Percentiles rank a stretch among this genome's conserved stretches.
Evolutionary conservation across 2,888 invertebrate genomes (phyloP).

Genomic region (Euspilapteryx auroguttella): DNA sequence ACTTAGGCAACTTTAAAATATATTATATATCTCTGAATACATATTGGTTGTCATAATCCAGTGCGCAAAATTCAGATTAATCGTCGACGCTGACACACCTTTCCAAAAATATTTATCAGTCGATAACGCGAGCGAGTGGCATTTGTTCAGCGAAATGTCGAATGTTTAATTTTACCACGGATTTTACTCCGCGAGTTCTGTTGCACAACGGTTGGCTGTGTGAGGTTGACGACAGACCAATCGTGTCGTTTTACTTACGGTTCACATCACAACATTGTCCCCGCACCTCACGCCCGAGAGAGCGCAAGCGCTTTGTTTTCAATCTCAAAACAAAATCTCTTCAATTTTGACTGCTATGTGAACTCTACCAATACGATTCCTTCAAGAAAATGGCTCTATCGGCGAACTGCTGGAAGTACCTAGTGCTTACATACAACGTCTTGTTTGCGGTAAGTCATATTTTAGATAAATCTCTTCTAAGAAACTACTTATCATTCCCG

Average conservation of each 20-base stretch:
- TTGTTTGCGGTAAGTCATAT: constrained; percentile 44
- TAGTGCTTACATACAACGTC: constrained; percentile 48
- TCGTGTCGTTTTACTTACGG: neutral
- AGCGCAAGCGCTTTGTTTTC: constrained; percentile 31
- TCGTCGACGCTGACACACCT: too few relatives aligned
- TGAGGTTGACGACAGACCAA: too few relatives aligned
- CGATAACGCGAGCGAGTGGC: too few relatives aligned
- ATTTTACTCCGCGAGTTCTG: constrained; percentile 24
- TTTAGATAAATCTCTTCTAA: constrained; percentile 5
- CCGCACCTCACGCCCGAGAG: neutral
- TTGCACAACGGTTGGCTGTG: constrained; percentile 23
- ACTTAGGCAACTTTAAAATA: too few relatives aligned
- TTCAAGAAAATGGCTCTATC: constrained; percentile 39
- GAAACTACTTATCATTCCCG: neutral
- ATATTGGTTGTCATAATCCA: too few relatives aligned
- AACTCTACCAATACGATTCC: constrained; percentile 24
- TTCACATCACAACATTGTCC: neutral
- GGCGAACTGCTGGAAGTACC: constrained; percentile 53
- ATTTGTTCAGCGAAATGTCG: too few relatives aligned
- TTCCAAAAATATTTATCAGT: too few relatives aligned
- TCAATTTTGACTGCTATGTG: constrained; percentile 26
- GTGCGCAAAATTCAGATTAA: too few relatives aligned
- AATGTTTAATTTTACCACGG: constrained; percentile 46
- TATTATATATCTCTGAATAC: too few relatives aligned
- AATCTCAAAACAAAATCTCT: constrained; percentile 30